Percentiles rank a stretch among this genome's conserved stretches.
Conservation (phyloP, 2,797 vertebrate species). For the Pseudochaenichthys georgianus region DNA sequence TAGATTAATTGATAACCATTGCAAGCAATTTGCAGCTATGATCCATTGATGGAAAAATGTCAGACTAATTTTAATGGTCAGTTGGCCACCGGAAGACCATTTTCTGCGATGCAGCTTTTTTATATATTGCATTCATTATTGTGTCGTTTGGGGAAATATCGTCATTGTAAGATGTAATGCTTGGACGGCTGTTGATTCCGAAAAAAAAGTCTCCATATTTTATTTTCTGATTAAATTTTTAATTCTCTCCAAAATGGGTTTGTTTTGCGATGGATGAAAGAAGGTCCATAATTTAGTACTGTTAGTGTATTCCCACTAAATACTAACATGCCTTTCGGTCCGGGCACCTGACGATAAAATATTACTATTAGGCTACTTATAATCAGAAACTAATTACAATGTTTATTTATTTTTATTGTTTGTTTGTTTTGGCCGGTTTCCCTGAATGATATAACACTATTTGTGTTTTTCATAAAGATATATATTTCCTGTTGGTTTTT, state of each 20-base stretch:
- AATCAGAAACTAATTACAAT: no score
- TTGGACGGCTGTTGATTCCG: constrained; percentile 3
- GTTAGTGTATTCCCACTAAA: background rate
- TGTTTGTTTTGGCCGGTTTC: background rate
- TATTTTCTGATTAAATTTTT: constrained; percentile 49
- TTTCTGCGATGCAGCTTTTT: constrained; percentile 16
- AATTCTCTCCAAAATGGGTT: constrained; percentile 10
- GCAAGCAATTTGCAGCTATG: constrained; percentile 53
- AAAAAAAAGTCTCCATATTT: background rate
- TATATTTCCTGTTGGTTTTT: constrained; percentile 76
- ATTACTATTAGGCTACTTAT: background rate
- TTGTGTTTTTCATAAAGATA: constrained; percentile 73
- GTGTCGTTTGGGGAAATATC: constrained; percentile 1
- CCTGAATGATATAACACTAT: background rate
- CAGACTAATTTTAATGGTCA: constrained; percentile 46
- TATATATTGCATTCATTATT: background rate
- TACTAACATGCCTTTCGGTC: background rate
- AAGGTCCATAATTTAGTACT: background rate
- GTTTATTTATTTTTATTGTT: background rate
- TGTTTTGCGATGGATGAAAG: constrained; percentile 15
- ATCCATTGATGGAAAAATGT: constrained; percentile 55
- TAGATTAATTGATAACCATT: constrained; percentile 63
- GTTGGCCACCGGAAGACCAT: constrained; percentile 14
- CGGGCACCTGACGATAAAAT: background rate
- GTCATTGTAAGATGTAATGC: constrained; percentile 11